Base-by-base conservation (phyloP, 2,888 invertebrate species). In the Agonopterix subpropinquella region DNA sequence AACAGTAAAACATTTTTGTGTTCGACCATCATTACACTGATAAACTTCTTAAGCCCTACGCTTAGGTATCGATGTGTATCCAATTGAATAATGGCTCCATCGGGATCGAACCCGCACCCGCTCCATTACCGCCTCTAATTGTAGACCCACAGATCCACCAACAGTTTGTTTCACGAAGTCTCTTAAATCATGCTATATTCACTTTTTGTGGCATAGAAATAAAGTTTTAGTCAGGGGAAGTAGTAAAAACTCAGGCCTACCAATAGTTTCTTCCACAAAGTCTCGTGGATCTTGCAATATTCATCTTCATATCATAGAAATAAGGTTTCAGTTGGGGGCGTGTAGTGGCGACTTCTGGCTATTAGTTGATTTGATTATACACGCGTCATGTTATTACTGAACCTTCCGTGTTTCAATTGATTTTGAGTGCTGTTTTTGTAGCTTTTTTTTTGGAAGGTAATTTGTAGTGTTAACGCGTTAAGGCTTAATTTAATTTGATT, bases 41-140 rank as follows among this genome's bases (percentile, higher is more conserved):
- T 28, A 1, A 28, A 28, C 28, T 28, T 28, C 7, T 28, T 28
- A 28, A 7, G 7, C 28, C 28, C 5, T 28, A 28, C 5, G 1
- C 28, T 28, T 28, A 28, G 1, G 28, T 28, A 28, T 28, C 28
- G 2, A 28, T 5, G 54, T 49, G 54, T 52, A 62, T 58, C 59
- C 56, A 64, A 68, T 71, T 63, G 67, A 69, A 57, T 65, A 65
- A 69, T 70, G 59, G 50, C 53, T 57, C 58, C 56, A 28, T 48
- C 44, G 58, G 59, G 64, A 55, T 48, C 43, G 53, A 58, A 53
- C 52, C 50, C 41, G 53, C 55, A 41, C 28, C 28, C 28, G 28
- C 28, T 28, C 28, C 28, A 28, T 28, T 28, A 50, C 48, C 47
- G 36, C 46, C 43, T 35, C 52, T 47, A 45, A 47, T 46, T 43